Evolutionary conservation across 2,113 vertebrate genomes (phyloP), one percentile per base, ranked within the genome.

Genomic region (Nymphicus hollandicus): DNA sequence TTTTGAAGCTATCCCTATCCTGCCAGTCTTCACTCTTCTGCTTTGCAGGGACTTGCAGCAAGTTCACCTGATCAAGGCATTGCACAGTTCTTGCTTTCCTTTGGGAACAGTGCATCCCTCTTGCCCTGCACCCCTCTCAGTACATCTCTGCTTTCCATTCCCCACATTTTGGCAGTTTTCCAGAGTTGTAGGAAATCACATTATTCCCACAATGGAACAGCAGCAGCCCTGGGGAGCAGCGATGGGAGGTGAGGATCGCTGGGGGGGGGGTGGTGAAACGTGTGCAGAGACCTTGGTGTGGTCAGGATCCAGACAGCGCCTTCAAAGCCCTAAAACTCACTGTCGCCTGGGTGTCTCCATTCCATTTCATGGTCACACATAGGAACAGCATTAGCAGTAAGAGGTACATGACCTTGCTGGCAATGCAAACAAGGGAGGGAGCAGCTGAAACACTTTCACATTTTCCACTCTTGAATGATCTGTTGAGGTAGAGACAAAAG

Each of bases 231-330:
- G 6, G 16, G 43, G 9, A 22, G 33, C 19, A 43, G 47, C 70
- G 5, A 3, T 6, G 3, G 16, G 1, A 1, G 3, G 3, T 43
- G 50, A 76, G 9, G 10, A 2, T 58, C 10, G n/a, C 22, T 29
- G 17, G 31, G 13, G 31, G 9, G 13, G 39, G 1, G 13, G 11
- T n/a, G 9, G 3, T 43, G 6, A 81, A 81, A 74, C 0, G 2
- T 3, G 19, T 17, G 11, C 10, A 78, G 52, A 88, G 17, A 1
- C 6, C 11, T 61, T 43, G 13, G 8, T 47, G 35, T 1, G 1
- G 18, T 25, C 44, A 81, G 13, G 19, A 29, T 3, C 11, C 1
- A 4, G 19, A 9, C 5, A 44, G 6, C 52, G 37, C 11, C 24
- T 74, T 81, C 50, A 65, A 20, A 56, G 2, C 10, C 16, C n/a